phyloP scores from a whole-genome alignment of 2,797 vertebrate genomes.

The Perodicticus potto region DNA sequence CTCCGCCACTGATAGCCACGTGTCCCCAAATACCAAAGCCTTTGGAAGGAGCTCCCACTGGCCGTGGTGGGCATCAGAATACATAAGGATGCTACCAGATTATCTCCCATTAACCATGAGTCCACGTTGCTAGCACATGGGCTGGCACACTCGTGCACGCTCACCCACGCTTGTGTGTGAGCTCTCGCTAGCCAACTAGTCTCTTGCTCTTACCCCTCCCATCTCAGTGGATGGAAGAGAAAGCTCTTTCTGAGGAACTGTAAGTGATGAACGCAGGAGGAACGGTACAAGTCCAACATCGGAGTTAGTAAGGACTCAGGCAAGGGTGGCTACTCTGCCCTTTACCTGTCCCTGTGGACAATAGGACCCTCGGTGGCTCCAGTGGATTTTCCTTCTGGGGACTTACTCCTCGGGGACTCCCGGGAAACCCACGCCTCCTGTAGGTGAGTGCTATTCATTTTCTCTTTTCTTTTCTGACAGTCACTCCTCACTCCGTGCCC shows the following conservation, averaged over 20 bases:
- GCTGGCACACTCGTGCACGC: too few species aligned
- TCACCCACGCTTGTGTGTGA: too few species aligned
- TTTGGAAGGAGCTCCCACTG: background rate
- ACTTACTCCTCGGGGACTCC: constrained; percentile 95
- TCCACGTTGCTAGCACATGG: background rate
- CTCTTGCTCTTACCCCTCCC: too few species aligned
- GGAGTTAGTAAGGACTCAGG: too few species aligned
- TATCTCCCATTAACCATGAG: background rate
- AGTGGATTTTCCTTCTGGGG: constrained; percentile 91
- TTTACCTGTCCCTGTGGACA: constrained; percentile 88
- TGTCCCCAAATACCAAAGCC: too few species aligned
- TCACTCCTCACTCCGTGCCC: constrained; percentile 87
- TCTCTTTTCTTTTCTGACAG: constrained; percentile 95
- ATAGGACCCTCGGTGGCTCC: constrained; percentile 90
- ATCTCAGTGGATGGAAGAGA: background rate
- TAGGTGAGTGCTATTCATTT: constrained; percentile 94
- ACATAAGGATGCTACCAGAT: background rate
- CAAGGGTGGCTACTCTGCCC: background rate
- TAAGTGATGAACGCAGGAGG: background rate
- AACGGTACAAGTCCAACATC: background rate
- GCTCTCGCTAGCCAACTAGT: too few species aligned
- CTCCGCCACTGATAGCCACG: rapidly evolving
- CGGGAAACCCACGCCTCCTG: constrained; percentile 84
- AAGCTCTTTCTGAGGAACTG: background rate
- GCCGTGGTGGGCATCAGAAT: too few species aligned